phyloP scores from a whole-genome alignment of 2,113 vertebrate species.

The Pangasianodon gigas region DNA sequence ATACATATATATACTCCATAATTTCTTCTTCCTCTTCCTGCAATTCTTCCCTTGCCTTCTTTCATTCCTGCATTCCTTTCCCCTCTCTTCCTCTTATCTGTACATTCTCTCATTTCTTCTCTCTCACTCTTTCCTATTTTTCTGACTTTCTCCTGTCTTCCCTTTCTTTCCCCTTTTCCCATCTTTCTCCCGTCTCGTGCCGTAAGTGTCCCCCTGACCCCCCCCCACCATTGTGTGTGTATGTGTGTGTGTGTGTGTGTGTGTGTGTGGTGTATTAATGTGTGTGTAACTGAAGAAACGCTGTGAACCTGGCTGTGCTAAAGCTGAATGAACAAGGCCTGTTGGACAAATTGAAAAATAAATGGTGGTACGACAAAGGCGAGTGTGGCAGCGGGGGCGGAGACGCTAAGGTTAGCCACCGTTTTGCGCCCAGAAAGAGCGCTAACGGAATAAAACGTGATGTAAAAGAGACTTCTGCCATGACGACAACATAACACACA shows the following conservation, averaged over 20 bases:
- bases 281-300: conserved; percentile 89
- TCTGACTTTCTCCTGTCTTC: neutral
- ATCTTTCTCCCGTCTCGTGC: neutral
- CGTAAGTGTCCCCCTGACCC: neutral
- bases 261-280: neutral
- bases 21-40: neutral
- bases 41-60: neutral
- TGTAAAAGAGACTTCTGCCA: conserved; percentile 97
- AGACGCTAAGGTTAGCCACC: conserved; percentile 99
- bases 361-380: conserved; percentile 99
- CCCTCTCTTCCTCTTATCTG: neutral
- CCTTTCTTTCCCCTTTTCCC: neutral
- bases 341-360: conserved; percentile 99
- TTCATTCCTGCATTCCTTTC: neutral
- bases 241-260: conserved; percentile 2
- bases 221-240: neutral
- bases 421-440: conserved; percentile 84
- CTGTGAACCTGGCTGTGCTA: conserved; percentile 99
- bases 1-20: too few relatives aligned
- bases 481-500: conserved; percentile 51
- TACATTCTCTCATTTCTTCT: neutral
- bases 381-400: conserved; percentile 99
- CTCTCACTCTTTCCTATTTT: conserved; percentile 1
- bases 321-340: conserved; percentile 99
- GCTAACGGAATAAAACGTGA: conserved; percentile 81